Percentiles rank a stretch among this genome's conserved stretches.
Conservation (phyloP, 2,888 invertebrate species). For the Prostheceraeus crozeri region DNA sequence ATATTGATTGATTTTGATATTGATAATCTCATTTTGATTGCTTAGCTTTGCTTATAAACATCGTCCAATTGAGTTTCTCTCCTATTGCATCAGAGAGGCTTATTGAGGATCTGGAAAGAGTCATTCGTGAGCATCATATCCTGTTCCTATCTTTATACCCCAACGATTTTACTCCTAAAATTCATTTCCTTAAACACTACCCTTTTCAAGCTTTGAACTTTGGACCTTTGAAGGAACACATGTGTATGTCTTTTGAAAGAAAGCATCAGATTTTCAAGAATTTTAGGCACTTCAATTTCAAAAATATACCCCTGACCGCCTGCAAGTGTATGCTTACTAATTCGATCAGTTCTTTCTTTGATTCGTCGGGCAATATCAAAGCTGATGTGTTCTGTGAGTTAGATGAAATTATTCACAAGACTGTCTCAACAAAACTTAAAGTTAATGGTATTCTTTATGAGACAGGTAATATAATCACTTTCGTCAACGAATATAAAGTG, state of each 20-base stretch:
- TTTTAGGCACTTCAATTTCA: conserved; percentile 14
- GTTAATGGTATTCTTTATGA: too few relatives aligned
- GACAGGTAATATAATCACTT: too few relatives aligned
- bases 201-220: neutral
- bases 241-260: neutral
- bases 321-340: neutral
- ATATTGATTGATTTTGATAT: too few relatives aligned
- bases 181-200: conserved; percentile 1
- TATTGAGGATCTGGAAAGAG: neutral
- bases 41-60: neutral
- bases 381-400: too few relatives aligned
- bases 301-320: neutral
- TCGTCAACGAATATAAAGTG: too few relatives aligned
- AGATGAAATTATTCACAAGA: too few relatives aligned
- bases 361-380: too few relatives aligned
- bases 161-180: neutral
- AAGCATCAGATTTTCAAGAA: conserved; percentile 5
- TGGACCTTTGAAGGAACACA: neutral
- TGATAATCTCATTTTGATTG: neutral
- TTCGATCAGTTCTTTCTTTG: too few relatives aligned
- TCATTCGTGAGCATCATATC: neutral
- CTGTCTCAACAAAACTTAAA: too few relatives aligned
- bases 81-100: neutral
- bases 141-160: neutral
- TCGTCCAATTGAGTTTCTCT: neutral